Conservation (phyloP, 2,113 vertebrate genomes). For the Thryonomys swinderianus region DNA sequence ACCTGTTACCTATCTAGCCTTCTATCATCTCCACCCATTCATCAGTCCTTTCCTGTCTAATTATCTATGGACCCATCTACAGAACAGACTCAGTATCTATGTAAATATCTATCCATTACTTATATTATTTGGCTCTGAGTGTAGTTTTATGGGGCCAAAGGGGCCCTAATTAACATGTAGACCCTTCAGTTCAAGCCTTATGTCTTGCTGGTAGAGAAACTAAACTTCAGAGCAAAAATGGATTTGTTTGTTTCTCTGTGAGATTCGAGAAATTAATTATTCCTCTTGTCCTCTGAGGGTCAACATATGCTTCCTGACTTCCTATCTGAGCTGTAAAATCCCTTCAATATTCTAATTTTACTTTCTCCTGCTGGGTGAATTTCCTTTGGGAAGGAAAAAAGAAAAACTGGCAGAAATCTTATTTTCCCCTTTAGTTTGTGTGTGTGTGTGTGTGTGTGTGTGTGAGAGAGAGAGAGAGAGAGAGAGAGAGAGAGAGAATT, state of each 20-base stretch:
- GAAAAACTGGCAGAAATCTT: neutral
- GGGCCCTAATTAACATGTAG: neutral
- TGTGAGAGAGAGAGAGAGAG: too few species aligned
- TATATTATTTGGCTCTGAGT: neutral
- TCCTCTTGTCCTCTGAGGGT: too few species aligned
- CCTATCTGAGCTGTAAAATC: neutral
- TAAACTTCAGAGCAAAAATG: neutral
- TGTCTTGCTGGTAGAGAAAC: neutral
- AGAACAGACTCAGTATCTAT: neutral
- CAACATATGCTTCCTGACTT: accelerated
- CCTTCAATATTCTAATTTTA: neutral
- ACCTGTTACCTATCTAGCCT: neutral
- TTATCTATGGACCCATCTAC: neutral
- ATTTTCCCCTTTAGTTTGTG: neutral
- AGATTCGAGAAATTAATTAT: neutral
- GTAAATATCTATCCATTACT: neutral
- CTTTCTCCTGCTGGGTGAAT: neutral
- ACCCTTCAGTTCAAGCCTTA: neutral
- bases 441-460: neutral
- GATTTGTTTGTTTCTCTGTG: neutral
- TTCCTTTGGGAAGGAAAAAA: conserved; percentile 6
- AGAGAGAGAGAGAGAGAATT: neutral
- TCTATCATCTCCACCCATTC: neutral
- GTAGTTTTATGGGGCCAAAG: neutral
- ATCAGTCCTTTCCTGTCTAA: neutral